Percentiles rank a stretch among this genome's conserved stretches.
These are phyloP conservation scores for Drosophila teissieri DNA, from an alignment of 1,140 invertebrate genomes.

Conservation along the genomic window DNA sequence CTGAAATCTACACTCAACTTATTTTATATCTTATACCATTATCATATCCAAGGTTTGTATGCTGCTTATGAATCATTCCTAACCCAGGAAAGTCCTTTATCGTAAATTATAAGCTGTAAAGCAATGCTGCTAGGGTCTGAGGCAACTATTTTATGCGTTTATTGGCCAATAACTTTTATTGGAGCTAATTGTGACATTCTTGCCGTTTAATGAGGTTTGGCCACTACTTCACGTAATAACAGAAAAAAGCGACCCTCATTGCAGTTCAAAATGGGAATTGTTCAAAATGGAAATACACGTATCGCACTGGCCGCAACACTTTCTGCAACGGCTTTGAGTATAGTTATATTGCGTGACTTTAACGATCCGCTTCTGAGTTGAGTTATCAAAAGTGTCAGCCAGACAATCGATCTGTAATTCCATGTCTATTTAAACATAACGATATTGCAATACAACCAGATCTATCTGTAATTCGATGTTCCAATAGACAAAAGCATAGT, in stretches of 20 bases:
- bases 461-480: not conserved
- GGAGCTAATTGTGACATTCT: slow-evolving; percentile 38
- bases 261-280: slow-evolving; percentile 30
- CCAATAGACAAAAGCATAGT: not conserved
- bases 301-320: slow-evolving; percentile 25
- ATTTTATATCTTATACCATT: too few relatives aligned
- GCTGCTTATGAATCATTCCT: too few relatives aligned
- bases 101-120: slow-evolving; percentile 1
- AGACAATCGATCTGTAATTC: not conserved
- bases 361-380: slow-evolving; percentile 22
- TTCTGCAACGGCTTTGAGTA: slow-evolving; percentile 26
- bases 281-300: slow-evolving; percentile 35
- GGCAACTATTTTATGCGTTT: slow-evolving; percentile 21
- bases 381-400: slow-evolving; percentile 7
- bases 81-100: not conserved
- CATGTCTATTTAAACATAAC: not conserved
- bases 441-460: too few relatives aligned
- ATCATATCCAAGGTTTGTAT: too few relatives aligned
- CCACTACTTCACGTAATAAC: slow-evolving; percentile 35
- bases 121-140: not conserved
- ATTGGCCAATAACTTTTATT: slow-evolving; percentile 33
- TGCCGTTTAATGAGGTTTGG: slow-evolving; percentile 28
- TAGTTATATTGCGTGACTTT: slow-evolving; percentile 27
- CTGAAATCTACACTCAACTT: too few relatives aligned
- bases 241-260: slow-evolving; percentile 34